Percentiles rank a stretch among this genome's conserved stretches.
Conservation (phyloP, 2,113 vertebrate genomes). For the Trachemys scripta region DNA sequence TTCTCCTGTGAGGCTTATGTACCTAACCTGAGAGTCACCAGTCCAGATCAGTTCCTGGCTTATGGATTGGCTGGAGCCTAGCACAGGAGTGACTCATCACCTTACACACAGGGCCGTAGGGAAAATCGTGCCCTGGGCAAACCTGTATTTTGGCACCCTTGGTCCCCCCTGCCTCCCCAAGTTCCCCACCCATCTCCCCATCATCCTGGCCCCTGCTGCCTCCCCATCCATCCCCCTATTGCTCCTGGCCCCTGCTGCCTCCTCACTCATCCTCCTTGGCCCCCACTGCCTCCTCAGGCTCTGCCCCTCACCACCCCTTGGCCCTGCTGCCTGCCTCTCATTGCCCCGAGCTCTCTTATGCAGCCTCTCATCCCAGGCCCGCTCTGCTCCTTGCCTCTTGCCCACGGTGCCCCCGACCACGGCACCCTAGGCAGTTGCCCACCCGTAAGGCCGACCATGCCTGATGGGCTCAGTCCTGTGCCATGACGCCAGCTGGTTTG, state of each 20-base stretch:
- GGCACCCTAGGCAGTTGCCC: not conserved
- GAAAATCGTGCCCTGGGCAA: not conserved
- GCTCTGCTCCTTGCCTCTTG: not conserved
- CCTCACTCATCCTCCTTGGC: not conserved
- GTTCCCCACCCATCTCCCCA: too few species aligned
- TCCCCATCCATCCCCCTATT: not conserved
- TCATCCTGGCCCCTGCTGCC: too few species aligned
- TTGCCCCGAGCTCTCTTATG: not conserved
- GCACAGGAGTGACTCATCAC: not conserved
- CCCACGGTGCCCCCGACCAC: not conserved
- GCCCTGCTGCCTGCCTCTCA: not conserved
- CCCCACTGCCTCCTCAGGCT: not conserved
- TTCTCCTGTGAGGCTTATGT: not conserved
- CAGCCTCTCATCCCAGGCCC: not conserved
- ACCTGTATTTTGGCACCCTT: not conserved
- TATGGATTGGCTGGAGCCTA: not conserved
- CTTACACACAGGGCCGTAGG: not conserved
- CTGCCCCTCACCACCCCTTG: too few species aligned
- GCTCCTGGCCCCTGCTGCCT: not conserved
- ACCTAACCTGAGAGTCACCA: not conserved
- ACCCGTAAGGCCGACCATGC: not conserved
- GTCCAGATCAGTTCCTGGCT: not conserved
- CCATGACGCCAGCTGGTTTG: accelerated
- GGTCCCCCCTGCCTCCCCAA: not conserved
- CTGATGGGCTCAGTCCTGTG: not conserved